Percentiles rank a stretch among this genome's conserved stretches.
Conservation (phyloP, 2,113 vertebrate species). For the Onychostoma macrolepis region DNA sequence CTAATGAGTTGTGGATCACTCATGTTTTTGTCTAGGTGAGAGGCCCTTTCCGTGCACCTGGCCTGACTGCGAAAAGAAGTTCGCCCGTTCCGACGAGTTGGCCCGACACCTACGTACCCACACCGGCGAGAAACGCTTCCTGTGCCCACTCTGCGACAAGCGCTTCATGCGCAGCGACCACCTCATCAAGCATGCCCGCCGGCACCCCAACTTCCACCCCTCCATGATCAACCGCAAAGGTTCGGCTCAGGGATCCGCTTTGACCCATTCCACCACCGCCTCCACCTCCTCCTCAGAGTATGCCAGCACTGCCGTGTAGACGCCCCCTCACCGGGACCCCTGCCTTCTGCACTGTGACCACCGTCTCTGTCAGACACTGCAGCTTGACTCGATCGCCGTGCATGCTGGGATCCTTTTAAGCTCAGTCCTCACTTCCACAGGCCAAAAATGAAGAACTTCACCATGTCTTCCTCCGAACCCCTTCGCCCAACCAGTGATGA, state of each 20-base stretch:
- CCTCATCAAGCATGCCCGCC: conserved; percentile 81
- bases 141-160: conserved; percentile 79
- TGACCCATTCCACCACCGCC: conserved; percentile 25
- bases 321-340: not conserved
- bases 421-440: conserved; percentile 15
- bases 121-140: conserved; percentile 80
- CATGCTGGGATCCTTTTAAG: conserved; percentile 37
- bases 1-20: conserved; percentile 1
- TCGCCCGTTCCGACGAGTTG: conserved; percentile 80
- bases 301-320: conserved; percentile 22
- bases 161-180: conserved; percentile 84
- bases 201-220: conserved; percentile 78
- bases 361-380: not conserved
- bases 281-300: conserved; percentile 53
- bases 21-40: conserved; percentile 68
- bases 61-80: conserved; percentile 80
- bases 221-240: conserved; percentile 76
- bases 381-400: conserved; percentile 15
- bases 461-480: conserved; percentile 32
- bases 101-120: conserved; percentile 81
- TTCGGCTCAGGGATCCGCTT: conserved; percentile 27
- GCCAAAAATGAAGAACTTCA: conserved; percentile 28
- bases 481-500: not conserved
- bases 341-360: conserved; percentile 28
- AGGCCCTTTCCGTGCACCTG: conserved; percentile 79